Percentiles rank a stretch among this genome's conserved stretches.
Evolutionary conservation across 37 sponge, comb jelly and placozoan species (phyloP).

Genomic region (Haliclona indistincta): DNA sequence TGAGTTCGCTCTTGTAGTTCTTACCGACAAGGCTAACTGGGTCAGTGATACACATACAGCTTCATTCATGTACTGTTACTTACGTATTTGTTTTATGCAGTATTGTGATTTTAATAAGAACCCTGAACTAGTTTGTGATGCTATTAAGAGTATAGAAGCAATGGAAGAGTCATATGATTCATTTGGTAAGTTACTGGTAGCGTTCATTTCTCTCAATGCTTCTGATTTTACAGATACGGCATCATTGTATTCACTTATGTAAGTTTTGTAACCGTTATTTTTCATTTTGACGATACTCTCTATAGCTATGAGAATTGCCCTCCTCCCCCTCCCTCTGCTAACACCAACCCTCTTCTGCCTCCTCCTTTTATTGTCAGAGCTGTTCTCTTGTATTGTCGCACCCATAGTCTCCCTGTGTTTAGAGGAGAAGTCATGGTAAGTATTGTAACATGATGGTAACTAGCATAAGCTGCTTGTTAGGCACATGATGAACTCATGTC

Average conservation of each 20-base stretch:
- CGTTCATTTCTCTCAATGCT: not conserved
- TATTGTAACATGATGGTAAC: not conserved
- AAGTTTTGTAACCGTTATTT: conserved; percentile 12
- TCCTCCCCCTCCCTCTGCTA: conserved; percentile 41
- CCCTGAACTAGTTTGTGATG: conserved; percentile 26
- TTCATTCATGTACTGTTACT: not conserved
- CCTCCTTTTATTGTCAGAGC: conserved; percentile 68
- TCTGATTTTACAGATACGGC: conserved; percentile 45
- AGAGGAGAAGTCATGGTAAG: conserved; percentile 59
- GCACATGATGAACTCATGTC: conserved; percentile 48
- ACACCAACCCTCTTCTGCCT: conserved; percentile 40
- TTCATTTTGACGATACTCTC: not conserved
- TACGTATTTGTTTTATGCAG: conserved; percentile 9
- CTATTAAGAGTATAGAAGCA: conserved; percentile 29
- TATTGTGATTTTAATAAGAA: conserved; percentile 62
- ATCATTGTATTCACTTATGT: conserved; percentile 59
- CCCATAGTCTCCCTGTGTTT: conserved; percentile 64
- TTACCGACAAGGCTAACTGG: conserved; percentile 61
- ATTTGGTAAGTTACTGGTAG: conserved; percentile 45
- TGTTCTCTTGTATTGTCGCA: conserved; percentile 67
- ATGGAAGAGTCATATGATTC: conserved; percentile 41
- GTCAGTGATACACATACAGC: conserved; percentile 12
- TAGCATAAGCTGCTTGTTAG: too few relatives aligned
- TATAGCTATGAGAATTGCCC: conserved; percentile 22
- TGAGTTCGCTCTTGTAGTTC: conserved; percentile 71